Percentiles rank a stretch among this genome's conserved stretches.
These are phyloP conservation scores for Tenualosa thibaudeaui DNA, from an alignment of 2,797 vertebrate species.

Conservation along the genomic window DNA sequence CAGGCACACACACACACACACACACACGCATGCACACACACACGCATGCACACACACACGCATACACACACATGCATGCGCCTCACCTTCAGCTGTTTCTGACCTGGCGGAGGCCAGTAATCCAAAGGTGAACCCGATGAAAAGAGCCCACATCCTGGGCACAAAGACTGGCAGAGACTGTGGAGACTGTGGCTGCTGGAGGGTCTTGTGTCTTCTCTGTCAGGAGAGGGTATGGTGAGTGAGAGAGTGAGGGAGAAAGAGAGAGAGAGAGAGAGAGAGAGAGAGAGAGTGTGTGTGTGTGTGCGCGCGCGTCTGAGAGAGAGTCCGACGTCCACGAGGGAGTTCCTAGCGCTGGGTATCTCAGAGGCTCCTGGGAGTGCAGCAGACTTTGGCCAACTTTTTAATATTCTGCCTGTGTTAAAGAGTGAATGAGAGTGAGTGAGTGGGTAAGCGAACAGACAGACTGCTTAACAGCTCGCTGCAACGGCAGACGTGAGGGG, in stretches of 20 bases:
- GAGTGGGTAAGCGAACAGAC: constrained; percentile 39
- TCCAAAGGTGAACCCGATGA: constrained; percentile 70
- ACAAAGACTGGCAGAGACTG: constrained; percentile 55
- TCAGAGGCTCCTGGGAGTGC: constrained; percentile 58
- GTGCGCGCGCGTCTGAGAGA: constrained; percentile 21
- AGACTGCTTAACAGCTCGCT: constrained; percentile 41
- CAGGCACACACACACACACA: constrained; percentile 9
- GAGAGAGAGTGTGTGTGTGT: neutral
- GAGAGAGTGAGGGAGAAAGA: constrained; percentile 44
- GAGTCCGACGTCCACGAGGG: constrained; percentile 50
- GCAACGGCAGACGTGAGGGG: constrained; percentile 42
- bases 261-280: constrained; percentile 18
- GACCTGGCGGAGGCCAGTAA: constrained; percentile 70
- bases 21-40: constrained; percentile 34
- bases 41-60: constrained; percentile 38
- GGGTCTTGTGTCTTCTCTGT: constrained; percentile 63
- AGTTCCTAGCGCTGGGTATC: constrained; percentile 49
- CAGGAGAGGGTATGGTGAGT: constrained; percentile 57
- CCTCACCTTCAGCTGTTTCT: constrained; percentile 65
- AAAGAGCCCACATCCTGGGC: constrained; percentile 71
- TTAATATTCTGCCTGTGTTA: constrained; percentile 53
- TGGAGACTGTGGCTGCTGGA: constrained; percentile 56
- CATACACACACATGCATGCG: constrained; percentile 10
- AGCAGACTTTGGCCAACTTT: constrained; percentile 72
- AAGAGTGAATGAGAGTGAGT: neutral